Evolutionary conservation across 2,113 vertebrate genomes (phyloP), one percentile per base, ranked within the genome.

Genomic region (Cettia cetti): DNA sequence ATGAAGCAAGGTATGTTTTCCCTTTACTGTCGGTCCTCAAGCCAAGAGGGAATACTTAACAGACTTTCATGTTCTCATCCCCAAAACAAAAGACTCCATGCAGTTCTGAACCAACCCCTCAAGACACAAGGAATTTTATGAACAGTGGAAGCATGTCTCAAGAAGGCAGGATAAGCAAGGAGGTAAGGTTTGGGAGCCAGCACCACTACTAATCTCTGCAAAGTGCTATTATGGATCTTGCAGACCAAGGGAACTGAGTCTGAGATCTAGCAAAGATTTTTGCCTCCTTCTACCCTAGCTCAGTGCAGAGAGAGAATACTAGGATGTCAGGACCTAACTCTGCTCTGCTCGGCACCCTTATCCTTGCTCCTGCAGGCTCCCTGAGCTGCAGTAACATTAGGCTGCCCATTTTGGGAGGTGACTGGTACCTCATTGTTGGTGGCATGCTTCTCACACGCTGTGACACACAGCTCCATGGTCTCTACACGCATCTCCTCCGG

Each of bases 401-500:
- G 64, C n/a, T 74, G 69, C 15, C 21, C 23, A 3, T 15, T n/a
- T 2, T n/a, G 37, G 40, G 74, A n/a, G 30, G 33, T 20, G 85
- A 68, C 66, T 59, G 33, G 52, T 98, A 98, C 98, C 98, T 98
- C 98, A 0, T 99, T 98, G 97, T 98, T 98, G 95, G 98, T 98
- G 95, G 98, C 97, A 28, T 98, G 98, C 81, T 98, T 98, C 97
- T 98, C 98, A 91, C 98, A 99, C 0, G 98, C 98, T 0, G 98
- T 98, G 87, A 99, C 99, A 56, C 99, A 99, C 19, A 99, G 97
- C 97, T 99, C 99, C 99, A 99, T 99, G 66, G 99, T 99, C 93
- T 99, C 99, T 20, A 99, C 98, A 22, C 98, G 98, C 99, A 99
- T 99, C 97, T 99, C 99, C 92, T 99, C 99, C 1, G 99, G 98